phyloP scores from a whole-genome alignment of 2,888 invertebrate genomes.

The Meiosimyza decipiens region DNA sequence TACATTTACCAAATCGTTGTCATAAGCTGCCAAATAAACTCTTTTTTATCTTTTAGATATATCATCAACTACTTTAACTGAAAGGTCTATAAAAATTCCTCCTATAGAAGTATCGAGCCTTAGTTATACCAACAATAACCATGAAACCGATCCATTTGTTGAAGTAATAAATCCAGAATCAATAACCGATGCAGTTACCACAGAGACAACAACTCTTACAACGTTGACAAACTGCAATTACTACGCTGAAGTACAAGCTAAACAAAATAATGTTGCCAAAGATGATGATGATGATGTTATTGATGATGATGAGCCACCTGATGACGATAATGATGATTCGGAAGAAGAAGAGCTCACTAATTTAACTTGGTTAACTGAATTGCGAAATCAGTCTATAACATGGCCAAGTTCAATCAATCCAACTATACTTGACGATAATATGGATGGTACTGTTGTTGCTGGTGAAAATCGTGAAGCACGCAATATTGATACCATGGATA shows the following conservation, averaged over 20 bases:
- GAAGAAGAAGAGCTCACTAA: conserved; percentile 64
- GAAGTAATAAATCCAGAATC: too few relatives aligned
- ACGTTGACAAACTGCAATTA: too few relatives aligned
- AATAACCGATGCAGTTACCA: too few relatives aligned
- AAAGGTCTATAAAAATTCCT: too few relatives aligned
- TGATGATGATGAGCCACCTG: not conserved
- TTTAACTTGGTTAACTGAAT: conserved; percentile 61
- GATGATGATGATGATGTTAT: not conserved
- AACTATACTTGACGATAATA: conserved; percentile 48
- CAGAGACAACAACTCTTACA: not conserved
- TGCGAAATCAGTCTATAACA: conserved; percentile 62
- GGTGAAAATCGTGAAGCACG: not conserved
- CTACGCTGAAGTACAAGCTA: too few relatives aligned
- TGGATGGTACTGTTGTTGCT: not conserved
- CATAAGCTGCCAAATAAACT: too few relatives aligned
- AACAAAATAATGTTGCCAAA: not conserved
- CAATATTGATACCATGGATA: not conserved
- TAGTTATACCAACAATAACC: too few relatives aligned
- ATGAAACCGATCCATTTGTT: too few relatives aligned
- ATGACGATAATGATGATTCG: conserved; percentile 49
- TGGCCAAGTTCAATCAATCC: conserved; percentile 57
- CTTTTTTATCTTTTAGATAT: too few relatives aligned
- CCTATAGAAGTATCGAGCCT: too few relatives aligned
- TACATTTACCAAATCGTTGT: too few relatives aligned
- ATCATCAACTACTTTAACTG: too few relatives aligned